Evolutionary conservation across 2,113 vertebrate genomes (phyloP).

Genomic region (Periophthalmus modestus): DNA sequence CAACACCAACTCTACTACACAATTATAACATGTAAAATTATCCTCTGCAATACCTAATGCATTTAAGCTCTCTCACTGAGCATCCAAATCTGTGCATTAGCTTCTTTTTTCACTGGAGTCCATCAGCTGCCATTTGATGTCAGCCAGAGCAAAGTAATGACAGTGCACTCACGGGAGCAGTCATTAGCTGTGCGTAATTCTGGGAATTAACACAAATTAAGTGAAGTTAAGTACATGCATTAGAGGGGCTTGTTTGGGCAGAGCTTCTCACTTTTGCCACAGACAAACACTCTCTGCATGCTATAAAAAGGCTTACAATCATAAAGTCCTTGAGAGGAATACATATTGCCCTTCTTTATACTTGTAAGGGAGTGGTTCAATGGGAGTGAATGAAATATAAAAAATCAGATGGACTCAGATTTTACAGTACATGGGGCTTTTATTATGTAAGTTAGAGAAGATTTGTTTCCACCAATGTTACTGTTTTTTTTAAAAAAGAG

Average conservation of each 20-base stretch:
- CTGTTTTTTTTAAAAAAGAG: constrained; percentile 64
- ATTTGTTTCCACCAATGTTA: constrained; percentile 23
- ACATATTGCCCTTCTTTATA: constrained; percentile 15
- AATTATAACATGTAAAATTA: constrained; percentile 43
- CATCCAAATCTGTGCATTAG: constrained; percentile 69
- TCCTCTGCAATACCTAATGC: constrained; percentile 62
- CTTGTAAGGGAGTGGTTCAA: constrained; percentile 54
- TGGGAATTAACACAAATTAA: constrained; percentile 78
- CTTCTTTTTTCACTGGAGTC: constrained; percentile 40
- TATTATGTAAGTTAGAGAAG: constrained; percentile 8
- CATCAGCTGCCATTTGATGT: constrained; percentile 75
- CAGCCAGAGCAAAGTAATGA: constrained; percentile 71
- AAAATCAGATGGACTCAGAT: not conserved
- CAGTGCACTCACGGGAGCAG: constrained; percentile 71
- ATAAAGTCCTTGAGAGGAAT: constrained; percentile 20
- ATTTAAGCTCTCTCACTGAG: constrained; percentile 64
- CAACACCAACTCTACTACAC: constrained; percentile 41
- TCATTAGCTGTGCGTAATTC: constrained; percentile 73
- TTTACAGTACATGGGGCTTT: not conserved
- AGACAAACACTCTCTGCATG: constrained; percentile 32
- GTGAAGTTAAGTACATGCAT: constrained; percentile 77
- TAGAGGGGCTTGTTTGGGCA: constrained; percentile 69
- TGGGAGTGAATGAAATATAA: not conserved
- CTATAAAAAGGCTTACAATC: constrained; percentile 12
- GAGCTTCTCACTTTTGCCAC: constrained; percentile 60